A percentile compares a stretch with the other conserved stretches of the same genome.
Evolutionary conservation across 2,113 vertebrate species (phyloP).

Genomic region (Zosterops hypoxanthus): DNA sequence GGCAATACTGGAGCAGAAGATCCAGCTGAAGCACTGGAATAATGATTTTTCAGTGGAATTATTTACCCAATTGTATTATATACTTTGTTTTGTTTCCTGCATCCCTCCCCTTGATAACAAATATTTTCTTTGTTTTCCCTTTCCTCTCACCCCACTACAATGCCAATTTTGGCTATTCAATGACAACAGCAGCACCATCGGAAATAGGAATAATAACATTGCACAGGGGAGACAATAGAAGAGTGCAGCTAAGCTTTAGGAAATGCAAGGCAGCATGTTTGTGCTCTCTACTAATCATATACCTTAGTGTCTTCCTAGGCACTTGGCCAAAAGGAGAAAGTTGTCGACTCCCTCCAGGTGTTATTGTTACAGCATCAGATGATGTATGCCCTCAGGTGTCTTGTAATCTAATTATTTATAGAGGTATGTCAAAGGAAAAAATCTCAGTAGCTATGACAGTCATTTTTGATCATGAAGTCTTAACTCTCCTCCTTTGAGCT

Average conservation of each 20-base stretch:
- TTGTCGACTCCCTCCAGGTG: slow-evolving; percentile 28
- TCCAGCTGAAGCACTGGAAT: background rate
- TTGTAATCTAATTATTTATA: slow-evolving; percentile 58
- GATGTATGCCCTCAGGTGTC: slow-evolving; percentile 29
- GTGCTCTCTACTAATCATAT: slow-evolving; percentile 34
- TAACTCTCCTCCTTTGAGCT: background rate
- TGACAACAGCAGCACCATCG: background rate
- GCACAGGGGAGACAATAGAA: background rate
- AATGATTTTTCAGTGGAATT: background rate
- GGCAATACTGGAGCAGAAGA: background rate
- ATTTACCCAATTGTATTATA: background rate
- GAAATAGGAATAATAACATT: slow-evolving; percentile 4
- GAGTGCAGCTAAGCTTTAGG: background rate
- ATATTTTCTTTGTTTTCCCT: background rate
- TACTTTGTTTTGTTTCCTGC: background rate
- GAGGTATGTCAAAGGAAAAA: slow-evolving; percentile 2
- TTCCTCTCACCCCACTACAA: background rate
- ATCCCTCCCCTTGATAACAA: background rate
- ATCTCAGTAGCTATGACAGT: background rate
- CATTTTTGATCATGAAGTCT: slow-evolving; percentile 9
- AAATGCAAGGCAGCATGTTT: background rate
- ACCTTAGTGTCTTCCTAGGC: slow-evolving; percentile 41
- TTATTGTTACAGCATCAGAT: slow-evolving; percentile 31
- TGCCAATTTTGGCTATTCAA: background rate
- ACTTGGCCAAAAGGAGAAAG: slow-evolving; percentile 43